Base-by-base conservation (phyloP, 2,113 vertebrate species). In the Gallinago paraguaiae region DNA sequence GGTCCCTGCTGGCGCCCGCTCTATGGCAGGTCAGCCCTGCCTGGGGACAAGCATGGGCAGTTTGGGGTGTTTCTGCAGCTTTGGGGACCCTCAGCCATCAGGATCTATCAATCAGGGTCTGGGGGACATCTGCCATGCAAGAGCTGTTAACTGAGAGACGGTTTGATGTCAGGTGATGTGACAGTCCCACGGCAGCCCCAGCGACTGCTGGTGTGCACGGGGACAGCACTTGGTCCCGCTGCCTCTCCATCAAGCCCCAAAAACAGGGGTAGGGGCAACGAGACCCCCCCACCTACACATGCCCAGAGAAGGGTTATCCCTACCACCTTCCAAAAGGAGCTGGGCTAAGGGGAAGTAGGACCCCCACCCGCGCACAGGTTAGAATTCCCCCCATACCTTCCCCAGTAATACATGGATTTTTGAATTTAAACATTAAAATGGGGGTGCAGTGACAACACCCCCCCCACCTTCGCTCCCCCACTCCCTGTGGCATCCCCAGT, bases 401-500 rank as follows among this genome's bases (percentile, higher is more conserved):
- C 59, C 39, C 11, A 2, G 37, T 6, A 63, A 43, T 13, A 22
- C 33, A 5, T 7, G 37, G 41, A 25, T 43, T 70, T 70, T 61
- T 41, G 31, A 45, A 71, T 68, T 20, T 8, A 20, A 70, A 59
- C 46, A 46, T 50, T 77, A 68, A 56, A 78, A 59, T 20, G 31
- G 28, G 24, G 48, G 2, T 78, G 22, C 33, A n/a, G 74, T 20
- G 46, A 20, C 43, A 91, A 28, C 14, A 13, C 17, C 8, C 30
- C 10, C 3, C 13, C 12, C 25, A 43, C 39, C 39, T 39, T 39
- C 39, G 7, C 8, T 8, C 24, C 5, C 16, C 6, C 5, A 19
- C 17, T 16, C 23, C 28, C 65, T 7, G 3, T 0, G 0, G 43
- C 15, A 5, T 59, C 74, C 60, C 68, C 54, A 51, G 56, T 0